Base-by-base conservation (phyloP, 2,113 vertebrate genomes). In the Hipposideros armiger region DNA sequence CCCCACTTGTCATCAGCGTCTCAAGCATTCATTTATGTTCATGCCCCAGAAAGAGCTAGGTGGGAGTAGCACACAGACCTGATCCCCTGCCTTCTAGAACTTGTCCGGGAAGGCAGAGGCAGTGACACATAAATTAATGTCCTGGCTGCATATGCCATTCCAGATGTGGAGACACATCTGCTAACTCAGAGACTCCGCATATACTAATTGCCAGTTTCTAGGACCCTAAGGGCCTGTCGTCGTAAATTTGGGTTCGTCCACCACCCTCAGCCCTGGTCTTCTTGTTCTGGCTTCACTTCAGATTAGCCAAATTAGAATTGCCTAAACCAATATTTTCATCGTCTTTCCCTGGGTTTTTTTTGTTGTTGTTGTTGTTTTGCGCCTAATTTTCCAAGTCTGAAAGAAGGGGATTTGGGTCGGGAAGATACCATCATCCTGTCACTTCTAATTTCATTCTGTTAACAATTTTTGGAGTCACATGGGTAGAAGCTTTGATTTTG, bases 361-460 rank as follows among this genome's bases (percentile, higher is more conserved):
- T 54, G 16, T 54, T 54, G 13, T 54, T 54, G 52, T 54, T 54
- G 13, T 2, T 28, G 54, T 58, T 56, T n/a, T 78, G n/a, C 20
- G 36, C 87, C 40, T 56, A 10, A 10, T 58, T 89, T 78, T 70
- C 69, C 24, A 8, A 58, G n/a, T 90, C 74, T 92, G 14, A n/a
- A 94, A 14, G 32, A 50, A 82, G 13, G 52, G 28, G 20, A 16
- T 95, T 84, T 76, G 20, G 40, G 30, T 77, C 4, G 15, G 50
- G 58, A 83, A 28, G 40, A 74, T 52, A 92, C 36, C 73, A 67
- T 91, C 36, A 14, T 45, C 62, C 58, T 76, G 19, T 90, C 50
- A 73, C 40, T 54, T 95, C 70, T 69, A 26, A 40, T 93, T 78
- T 70, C 42, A 45, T 89, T 82, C 78, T 87, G 28, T 95, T 96